phyloP scores from a whole-genome alignment of 2,888 invertebrate species.

The Chaetogeoica ovagalla region DNA sequence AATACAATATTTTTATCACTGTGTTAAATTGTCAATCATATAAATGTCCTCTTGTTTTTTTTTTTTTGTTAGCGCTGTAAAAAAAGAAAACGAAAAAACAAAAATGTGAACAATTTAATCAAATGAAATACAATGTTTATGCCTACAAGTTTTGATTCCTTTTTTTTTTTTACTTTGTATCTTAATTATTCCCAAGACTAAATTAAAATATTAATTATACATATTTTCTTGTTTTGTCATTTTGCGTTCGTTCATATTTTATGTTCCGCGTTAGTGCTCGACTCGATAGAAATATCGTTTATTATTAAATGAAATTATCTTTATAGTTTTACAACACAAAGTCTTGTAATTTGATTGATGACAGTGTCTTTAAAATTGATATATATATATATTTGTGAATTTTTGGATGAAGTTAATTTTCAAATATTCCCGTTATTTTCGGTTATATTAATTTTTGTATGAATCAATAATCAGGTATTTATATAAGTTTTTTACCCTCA shows the following conservation, averaged over 20 bases:
- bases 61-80: too few species aligned
- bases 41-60: too few species aligned
- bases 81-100: too few species aligned
- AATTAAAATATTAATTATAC: constrained; percentile 34
- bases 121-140: background rate
- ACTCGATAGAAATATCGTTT: background rate
- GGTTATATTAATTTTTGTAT: background rate
- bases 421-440: background rate
- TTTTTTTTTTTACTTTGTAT: background rate
- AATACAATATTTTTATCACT: too few species aligned
- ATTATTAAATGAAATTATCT: constrained; percentile 15
- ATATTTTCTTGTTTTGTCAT: background rate
- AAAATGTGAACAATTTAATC: too few species aligned
- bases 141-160: background rate
- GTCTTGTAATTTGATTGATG: constrained; percentile 17
- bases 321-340: background rate
- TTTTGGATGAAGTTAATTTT: background rate
- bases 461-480: too few species aligned
- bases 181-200: background rate
- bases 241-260: constrained; percentile 3
- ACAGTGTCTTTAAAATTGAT: background rate
- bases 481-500: too few species aligned
- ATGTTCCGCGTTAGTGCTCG: background rate
- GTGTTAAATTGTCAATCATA: too few species aligned
- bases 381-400: background rate